Evolutionary conservation across 1,140 invertebrate species (phyloP), one percentile per base, ranked within the genome.

Genomic region (Platyura marginata): DNA sequence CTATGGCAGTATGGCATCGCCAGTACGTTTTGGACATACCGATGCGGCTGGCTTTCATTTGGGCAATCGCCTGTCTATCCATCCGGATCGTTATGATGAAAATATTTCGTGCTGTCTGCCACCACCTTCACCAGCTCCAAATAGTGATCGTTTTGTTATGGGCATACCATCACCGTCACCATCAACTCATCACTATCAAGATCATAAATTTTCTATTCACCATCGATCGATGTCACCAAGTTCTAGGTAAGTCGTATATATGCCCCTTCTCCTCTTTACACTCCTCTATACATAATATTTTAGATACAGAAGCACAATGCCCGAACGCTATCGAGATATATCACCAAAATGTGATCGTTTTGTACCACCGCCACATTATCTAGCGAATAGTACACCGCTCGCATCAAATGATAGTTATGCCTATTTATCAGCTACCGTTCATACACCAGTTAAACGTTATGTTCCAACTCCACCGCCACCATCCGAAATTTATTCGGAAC

Each of bases 371-470:
- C 13, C 42, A 40, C 46, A 36, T 46, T 40, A 40, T 33, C 18
- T 47, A 11, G 33, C 41, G 10, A 43, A 34, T n/a, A 44, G 36
- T 21, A 45, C 29, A 21, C 49, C 34, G 22, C 29, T 34, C 38
- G 48, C 9, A 44, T 55, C 46, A 15, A 47, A 32, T 52, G 42
- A 43, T 21, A 43, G 21, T 16, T 43, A 38, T 21, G 48, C 49
- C 10, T 61, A 59, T 44, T 44, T 61, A 32, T 49, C 55, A 1
- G 55, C 59, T 11, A 51, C 56, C 10, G 58, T 58, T 10, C 59
- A 61, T 38, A 61, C 59, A 19, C 59, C 59, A 3, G 58, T 61
- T 0, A 61, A 61, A 45, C 50, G 59, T 0, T 61, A 61, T 43
- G 51, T 61, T 13, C 59, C 59, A 4, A 59, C 58, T n/a, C 58